Evolutionary conservation across 2,113 vertebrate species (phyloP).

Genomic region (Notechis scutatus): DNA sequence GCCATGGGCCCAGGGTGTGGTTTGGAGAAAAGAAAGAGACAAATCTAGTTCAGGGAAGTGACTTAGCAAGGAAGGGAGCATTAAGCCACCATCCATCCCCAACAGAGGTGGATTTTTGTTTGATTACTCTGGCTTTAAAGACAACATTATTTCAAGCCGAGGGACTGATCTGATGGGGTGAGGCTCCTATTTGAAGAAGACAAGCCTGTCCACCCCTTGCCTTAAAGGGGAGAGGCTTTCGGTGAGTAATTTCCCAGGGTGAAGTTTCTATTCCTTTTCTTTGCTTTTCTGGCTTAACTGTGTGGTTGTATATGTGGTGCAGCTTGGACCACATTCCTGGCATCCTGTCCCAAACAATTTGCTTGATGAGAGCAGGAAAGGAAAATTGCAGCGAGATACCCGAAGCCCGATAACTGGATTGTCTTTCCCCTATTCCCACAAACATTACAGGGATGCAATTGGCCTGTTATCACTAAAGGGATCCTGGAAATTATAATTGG

Average conservation of each 20-base stretch:
- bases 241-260: neutral
- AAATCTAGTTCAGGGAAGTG: neutral
- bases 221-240: neutral
- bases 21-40: neutral
- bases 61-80: neutral
- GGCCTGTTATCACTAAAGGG: neutral
- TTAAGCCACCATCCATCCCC: neutral
- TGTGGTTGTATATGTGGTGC: neutral
- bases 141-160: neutral
- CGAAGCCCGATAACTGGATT: neutral
- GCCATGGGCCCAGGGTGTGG: no score
- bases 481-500: neutral
- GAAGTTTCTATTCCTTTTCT: neutral
- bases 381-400: neutral
- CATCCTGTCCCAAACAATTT: neutral
- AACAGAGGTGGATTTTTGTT: neutral
- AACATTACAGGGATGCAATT: neutral
- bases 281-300: neutral
- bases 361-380: neutral
- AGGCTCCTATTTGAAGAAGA: neutral
- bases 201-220: neutral
- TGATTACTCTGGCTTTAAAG: neutral
- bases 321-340: neutral
- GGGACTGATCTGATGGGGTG: neutral
- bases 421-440: neutral